Conservation (phyloP, 2,113 vertebrate species). For the Conger conger region DNA sequence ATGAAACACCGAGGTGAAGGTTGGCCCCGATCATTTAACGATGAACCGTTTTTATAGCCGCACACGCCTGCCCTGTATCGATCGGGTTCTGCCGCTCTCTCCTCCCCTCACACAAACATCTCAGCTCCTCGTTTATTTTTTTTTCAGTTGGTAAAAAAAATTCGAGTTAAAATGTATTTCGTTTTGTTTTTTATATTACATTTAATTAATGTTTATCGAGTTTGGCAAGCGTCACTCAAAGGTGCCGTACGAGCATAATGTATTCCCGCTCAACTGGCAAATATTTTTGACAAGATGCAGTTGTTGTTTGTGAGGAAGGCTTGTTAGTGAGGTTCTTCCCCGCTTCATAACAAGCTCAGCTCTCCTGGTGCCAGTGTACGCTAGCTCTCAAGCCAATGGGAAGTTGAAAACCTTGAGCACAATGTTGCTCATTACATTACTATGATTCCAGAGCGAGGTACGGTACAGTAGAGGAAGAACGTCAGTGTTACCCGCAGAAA, state of each 20-base stretch:
- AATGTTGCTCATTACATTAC: no score
- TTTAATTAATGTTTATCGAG: not conserved
- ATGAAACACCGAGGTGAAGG: constrained; percentile 47
- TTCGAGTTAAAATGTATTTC: not conserved
- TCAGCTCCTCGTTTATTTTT: not conserved
- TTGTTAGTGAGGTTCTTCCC: not conserved
- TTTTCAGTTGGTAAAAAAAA: not conserved
- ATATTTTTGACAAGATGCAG: not conserved
- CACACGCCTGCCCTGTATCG: not conserved
- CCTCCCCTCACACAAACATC: not conserved
- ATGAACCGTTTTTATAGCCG: constrained; percentile 1
- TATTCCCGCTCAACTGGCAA: not conserved
- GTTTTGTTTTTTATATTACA: not conserved
- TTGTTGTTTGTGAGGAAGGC: not conserved
- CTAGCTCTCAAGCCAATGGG: not conserved
- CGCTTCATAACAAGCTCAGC: not conserved
- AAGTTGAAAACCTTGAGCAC: not conserved
- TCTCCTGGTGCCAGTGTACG: not conserved
- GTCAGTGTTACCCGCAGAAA: no score
- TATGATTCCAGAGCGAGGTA: no score
- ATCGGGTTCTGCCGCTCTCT: not conserved
- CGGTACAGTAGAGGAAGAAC: no score
- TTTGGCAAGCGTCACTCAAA: not conserved
- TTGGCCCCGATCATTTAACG: constrained; percentile 16
- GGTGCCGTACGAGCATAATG: not conserved